Percentiles rank a stretch among this genome's conserved stretches.
phyloP scores from a whole-genome alignment of 2,888 invertebrate genomes.

The Agonopterix arenella region DNA sequence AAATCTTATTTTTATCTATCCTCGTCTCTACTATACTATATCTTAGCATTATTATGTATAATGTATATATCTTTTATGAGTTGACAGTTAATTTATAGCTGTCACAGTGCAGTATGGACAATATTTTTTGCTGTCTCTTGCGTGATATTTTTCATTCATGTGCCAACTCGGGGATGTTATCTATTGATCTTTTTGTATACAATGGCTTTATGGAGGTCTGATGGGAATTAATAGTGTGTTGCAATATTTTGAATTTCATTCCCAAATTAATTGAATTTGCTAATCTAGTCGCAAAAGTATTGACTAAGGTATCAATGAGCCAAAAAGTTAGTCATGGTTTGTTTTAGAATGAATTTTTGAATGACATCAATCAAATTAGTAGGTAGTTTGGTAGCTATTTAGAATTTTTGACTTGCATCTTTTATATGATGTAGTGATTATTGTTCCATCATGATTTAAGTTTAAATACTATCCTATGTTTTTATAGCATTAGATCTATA shows the following conservation, averaged over 20 bases:
- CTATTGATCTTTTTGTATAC: slow-evolving; percentile 17
- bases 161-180: slow-evolving; percentile 16
- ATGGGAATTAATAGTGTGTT: slow-evolving; percentile 6
- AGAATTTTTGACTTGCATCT: too few relatives aligned
- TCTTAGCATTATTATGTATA: neutral
- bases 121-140: slow-evolving; percentile 41
- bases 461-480: too few relatives aligned
- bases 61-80: slow-evolving; percentile 30
- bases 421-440: too few relatives aligned
- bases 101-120: slow-evolving; percentile 34
- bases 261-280: too few relatives aligned
- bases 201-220: slow-evolving; percentile 5
- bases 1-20: slow-evolving; percentile 61
- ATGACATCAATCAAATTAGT: too few relatives aligned
- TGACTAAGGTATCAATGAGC: too few relatives aligned
- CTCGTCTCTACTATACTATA: slow-evolving; percentile 8
- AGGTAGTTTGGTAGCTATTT: too few relatives aligned
- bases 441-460: too few relatives aligned
- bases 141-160: slow-evolving; percentile 20
- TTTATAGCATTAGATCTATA: too few relatives aligned
- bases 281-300: too few relatives aligned
- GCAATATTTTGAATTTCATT: neutral
- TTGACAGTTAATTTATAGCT: slow-evolving; percentile 51
- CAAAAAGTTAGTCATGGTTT: too few relatives aligned
- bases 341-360: too few relatives aligned